Evolutionary conservation across 2,797 vertebrate species (phyloP).

Genomic region (Hippoglossus hippoglossus): DNA sequence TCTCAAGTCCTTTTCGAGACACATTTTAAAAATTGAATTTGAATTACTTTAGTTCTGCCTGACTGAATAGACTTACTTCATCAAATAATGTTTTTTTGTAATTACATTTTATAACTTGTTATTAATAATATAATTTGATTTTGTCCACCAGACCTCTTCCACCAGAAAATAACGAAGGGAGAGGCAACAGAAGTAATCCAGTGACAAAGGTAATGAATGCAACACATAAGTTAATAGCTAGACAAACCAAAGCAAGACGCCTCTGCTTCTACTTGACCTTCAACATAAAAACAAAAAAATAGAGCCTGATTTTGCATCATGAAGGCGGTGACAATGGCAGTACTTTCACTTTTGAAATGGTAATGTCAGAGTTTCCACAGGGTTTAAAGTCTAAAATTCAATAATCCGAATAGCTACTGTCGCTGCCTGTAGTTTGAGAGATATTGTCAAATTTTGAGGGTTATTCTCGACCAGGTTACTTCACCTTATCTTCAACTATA

Average conservation of each 20-base stretch:
- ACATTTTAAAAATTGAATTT: neutral
- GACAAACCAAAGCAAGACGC: neutral
- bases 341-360: neutral
- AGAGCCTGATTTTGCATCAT: neutral
- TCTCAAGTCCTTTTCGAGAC: neutral
- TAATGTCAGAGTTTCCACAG: no score
- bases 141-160: slow-evolving; percentile 55
- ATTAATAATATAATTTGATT: slow-evolving; percentile 5
- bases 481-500: no score
- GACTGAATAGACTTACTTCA: neutral
- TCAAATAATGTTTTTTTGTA: neutral
- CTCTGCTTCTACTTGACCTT: neutral
- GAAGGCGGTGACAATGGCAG: neutral
- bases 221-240: neutral
- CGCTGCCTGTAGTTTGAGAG: no score
- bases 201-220: slow-evolving; percentile 74
- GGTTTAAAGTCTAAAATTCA: no score
- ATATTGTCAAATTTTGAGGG: no score
- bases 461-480: no score
- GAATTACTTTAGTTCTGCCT: neutral
- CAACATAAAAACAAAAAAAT: neutral
- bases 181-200: slow-evolving; percentile 72
- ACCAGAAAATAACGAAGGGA: slow-evolving; percentile 76
- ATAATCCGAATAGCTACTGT: no score
- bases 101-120: neutral